Percentiles rank a stretch among this genome's conserved stretches.
phyloP scores from a whole-genome alignment of 2,113 vertebrate genomes.

The Alaudala cheleensis region DNA sequence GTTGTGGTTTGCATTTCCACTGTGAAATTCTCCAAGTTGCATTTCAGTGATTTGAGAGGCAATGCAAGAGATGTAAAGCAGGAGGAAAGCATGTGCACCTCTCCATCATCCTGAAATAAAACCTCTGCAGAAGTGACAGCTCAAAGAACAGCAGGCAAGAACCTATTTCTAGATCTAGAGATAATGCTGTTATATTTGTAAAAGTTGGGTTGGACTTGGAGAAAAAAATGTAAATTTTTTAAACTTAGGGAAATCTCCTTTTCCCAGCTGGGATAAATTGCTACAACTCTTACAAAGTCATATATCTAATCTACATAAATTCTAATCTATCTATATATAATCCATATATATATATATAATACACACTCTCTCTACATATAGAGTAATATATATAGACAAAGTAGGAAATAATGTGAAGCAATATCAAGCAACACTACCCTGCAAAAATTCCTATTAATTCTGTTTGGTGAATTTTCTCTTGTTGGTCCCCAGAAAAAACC shows the following conservation, averaged over 20 bases:
- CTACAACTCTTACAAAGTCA: background rate
- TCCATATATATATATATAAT: no score
- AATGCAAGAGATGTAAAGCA: background rate
- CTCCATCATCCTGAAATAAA: slow-evolving; percentile 4
- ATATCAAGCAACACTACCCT: background rate
- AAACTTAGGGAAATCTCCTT: background rate
- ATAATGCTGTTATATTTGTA: background rate
- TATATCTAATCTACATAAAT: background rate
- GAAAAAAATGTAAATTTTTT: background rate
- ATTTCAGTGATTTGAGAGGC: background rate
- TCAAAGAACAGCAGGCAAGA: background rate
- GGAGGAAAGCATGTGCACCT: background rate
- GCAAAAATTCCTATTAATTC: background rate
- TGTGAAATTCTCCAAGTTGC: background rate
- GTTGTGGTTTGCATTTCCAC: background rate
- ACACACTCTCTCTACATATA: no score
- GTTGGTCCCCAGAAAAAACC: background rate
- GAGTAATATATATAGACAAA: background rate
- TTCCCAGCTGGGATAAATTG: background rate
- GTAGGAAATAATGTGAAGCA: background rate
- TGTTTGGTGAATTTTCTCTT: background rate
- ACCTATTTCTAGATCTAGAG: background rate
- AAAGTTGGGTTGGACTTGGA: background rate
- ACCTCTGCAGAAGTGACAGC: background rate
- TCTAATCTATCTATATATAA: no score